Base-by-base conservation (phyloP, 1,140 invertebrate genomes). In the Macrotrachela quadricornifera region DNA sequence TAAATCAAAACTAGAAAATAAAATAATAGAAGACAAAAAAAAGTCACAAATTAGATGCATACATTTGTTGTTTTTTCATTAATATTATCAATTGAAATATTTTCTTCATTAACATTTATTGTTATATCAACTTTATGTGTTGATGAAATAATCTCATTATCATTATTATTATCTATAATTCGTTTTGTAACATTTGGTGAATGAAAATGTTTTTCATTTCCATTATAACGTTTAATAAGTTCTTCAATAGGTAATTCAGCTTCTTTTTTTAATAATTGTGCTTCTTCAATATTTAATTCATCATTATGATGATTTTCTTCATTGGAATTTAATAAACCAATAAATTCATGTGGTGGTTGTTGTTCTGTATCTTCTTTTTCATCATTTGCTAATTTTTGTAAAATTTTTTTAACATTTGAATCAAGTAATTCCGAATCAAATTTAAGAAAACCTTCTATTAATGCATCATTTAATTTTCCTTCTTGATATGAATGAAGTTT, bases 361-460 rank as follows among this genome's bases (percentile, higher is more conserved):
- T 41, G n/a, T 41, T n/a, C 49, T n/a, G 44, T 17, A 15, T 51
- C n/a, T 53, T 53, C 51, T 6, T 46, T 17, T 42, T 47, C 51
- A 10, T 47, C 51, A 42, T 40, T 43, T 9, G 21, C 45, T 13
- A 53, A 30, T 42, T 53, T 44, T 40, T 48, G 42, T 18, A 53
- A 18, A 17, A 43, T 38, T 14, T 47, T 40, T 38, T 47, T n/a
- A 14, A 44, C 51, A 36, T 40, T 44, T 14, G 51, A 8, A 8
- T 21, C 46, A 6, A 53, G 45, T 50, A 95, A 74, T 1, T 77
- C 79, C 15, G 77, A 78, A 73, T 95, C 91, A 72, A 95, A 92
- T 30, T 76, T 79, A 11, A 95, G 69, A 66, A 91, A 95, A 4
- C 83, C 79, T 61, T 88, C 80, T 56, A 80, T 78, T 3, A 95